Conservation (phyloP, 2,888 invertebrate genomes). For the Periphyllus acericola region DNA sequence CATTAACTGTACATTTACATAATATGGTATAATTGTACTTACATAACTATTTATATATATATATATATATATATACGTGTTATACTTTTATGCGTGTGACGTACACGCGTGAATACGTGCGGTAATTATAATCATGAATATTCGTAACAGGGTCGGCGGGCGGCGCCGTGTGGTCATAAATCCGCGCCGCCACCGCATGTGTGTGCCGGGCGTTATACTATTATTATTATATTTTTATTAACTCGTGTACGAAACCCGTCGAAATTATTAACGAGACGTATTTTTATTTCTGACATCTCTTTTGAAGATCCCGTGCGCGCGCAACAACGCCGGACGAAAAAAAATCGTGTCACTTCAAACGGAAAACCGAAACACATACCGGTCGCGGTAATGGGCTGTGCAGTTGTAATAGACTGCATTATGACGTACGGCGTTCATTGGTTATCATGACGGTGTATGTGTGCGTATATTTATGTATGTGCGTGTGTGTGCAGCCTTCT, state of each 20-base stretch:
- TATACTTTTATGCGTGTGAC: no score
- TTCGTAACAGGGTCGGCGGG: no score
- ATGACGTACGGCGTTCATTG: neutral
- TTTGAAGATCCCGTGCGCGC: neutral
- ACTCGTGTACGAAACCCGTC: neutral
- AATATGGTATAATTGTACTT: no score
- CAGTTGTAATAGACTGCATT: neutral
- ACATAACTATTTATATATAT: no score
- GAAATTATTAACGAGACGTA: neutral
- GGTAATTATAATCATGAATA: no score
- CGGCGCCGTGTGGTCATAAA: neutral
- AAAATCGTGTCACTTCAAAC: neutral
- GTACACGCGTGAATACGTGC: no score
- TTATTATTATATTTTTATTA: neutral
- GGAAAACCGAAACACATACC: neutral
- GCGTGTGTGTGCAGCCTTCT: neutral
- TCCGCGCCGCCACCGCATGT: neutral
- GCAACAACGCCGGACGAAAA: neutral
- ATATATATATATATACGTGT: no score
- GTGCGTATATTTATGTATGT: neutral
- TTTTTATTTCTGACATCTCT: slow-evolving; percentile 1
- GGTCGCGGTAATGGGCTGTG: neutral
- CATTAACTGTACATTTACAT: no score
- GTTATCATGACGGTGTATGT: neutral
- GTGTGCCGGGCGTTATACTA: neutral